phyloP scores from a whole-genome alignment of 2,888 invertebrate genomes.

The Coelopa pilipes region DNA sequence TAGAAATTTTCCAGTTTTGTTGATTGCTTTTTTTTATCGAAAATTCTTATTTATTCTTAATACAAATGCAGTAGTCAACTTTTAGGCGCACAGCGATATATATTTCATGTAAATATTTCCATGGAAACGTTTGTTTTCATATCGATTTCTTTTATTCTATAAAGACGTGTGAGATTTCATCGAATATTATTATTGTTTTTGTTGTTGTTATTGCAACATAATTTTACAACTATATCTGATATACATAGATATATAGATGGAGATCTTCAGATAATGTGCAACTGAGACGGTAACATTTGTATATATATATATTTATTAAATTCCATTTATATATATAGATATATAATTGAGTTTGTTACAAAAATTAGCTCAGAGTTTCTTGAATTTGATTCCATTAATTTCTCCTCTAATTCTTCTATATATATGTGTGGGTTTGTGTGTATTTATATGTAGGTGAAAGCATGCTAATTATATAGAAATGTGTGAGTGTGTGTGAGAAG shows the following conservation, averaged over 20 bases:
- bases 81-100: too few species aligned
- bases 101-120: too few species aligned
- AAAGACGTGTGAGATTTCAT: too few species aligned
- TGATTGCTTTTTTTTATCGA: slow-evolving; percentile 43
- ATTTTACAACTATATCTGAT: neutral
- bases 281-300: neutral
- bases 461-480: neutral
- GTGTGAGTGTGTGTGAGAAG: slow-evolving; percentile 15
- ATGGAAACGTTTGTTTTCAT: too few species aligned
- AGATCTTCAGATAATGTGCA: neutral
- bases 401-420: neutral
- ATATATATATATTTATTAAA: neutral
- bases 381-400: too few species aligned
- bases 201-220: too few species aligned
- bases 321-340: too few species aligned
- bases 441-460: neutral
- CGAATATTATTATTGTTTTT: too few species aligned
- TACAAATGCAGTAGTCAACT: too few species aligned
- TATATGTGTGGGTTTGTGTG: neutral
- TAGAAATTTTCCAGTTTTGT: slow-evolving; percentile 45
- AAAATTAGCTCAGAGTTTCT: neutral
- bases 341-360: neutral
- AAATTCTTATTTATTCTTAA: too few species aligned
- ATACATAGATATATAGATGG: neutral
- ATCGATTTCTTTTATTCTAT: too few species aligned